phyloP scores from a whole-genome alignment of 2,888 invertebrate species.

The Coremacera marginata region DNA sequence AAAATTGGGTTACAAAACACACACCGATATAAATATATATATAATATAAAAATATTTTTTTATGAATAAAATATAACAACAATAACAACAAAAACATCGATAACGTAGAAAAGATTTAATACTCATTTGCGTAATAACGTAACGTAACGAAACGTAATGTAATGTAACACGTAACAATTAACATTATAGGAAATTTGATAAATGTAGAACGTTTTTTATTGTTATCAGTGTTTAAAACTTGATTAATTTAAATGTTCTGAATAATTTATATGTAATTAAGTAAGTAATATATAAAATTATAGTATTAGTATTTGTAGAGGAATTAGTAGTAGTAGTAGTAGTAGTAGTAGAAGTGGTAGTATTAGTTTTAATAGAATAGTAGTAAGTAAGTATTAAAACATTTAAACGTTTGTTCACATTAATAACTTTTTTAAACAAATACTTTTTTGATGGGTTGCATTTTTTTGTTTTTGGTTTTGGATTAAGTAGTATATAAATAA shows the following conservation, averaged over 20 bases:
- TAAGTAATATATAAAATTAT: neutral
- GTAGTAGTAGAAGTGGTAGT: neutral
- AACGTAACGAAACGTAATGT: slow-evolving; percentile 19
- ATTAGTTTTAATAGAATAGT: slow-evolving; percentile 51
- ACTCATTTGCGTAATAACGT: slow-evolving; percentile 7
- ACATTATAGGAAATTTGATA: neutral
- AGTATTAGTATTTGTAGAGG: neutral
- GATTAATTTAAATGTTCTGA: neutral
- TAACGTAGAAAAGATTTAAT: slow-evolving; percentile 22
- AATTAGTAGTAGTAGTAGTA: neutral
- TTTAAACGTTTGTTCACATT: slow-evolving; percentile 50
- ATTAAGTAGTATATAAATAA: slow-evolving; percentile 33
- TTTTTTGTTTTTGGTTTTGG: slow-evolving; percentile 16
- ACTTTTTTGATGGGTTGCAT: slow-evolving; percentile 27
- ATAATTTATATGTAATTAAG: neutral
- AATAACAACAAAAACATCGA: slow-evolving; percentile 19
- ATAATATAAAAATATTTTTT: neutral
- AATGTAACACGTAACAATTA: slow-evolving; percentile 20
- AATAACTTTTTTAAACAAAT: slow-evolving; percentile 25
- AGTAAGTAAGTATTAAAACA: slow-evolving; percentile 55
- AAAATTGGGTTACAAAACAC: neutral
- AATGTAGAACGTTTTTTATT: neutral
- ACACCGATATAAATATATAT: neutral
- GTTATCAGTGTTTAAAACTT: slow-evolving; percentile 2
- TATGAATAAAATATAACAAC: slow-evolving; percentile 1